Evolutionary conservation across 2,888 invertebrate species (phyloP), one percentile per base, ranked within the genome.

Genomic region (Epiblema foenella): DNA sequence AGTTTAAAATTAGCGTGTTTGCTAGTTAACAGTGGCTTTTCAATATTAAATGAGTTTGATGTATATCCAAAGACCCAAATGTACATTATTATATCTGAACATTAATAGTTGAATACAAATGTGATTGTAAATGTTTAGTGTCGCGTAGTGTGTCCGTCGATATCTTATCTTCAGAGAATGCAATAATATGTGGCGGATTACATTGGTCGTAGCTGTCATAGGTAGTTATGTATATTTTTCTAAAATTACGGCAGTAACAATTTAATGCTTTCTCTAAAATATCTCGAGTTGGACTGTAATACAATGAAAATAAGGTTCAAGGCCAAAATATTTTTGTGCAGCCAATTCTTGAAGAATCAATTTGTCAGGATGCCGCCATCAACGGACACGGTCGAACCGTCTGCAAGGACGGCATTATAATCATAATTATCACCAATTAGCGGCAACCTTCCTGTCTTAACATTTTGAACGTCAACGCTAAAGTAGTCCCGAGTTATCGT

Each of bases 171-270:
- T 17, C 12, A 11, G 51, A 17, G 37, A 63, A 37, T 63, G 37
- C 18, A 69, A 56, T 29, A 63, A 49, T 58, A 65, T 69, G 64
- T 59, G 64, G 69, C 29, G 17, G 24, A 12, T 39, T 20, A 18
- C 52, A 15, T 3, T 65, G 33, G 18, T 20, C 12, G 39, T 51
- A 2, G 39, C 39, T 52, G 24, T 64, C 4, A 37, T 69, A 65
- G 69, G 69, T 69, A 64, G 59, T 39, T 39, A 24, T 4, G 18
- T 20, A 52, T 58, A 39, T 33, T 8, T 46, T 8, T 7, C 12
- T 46, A 46, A 12, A 39, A n/a, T n/a, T 4, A 5, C 42, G 9
- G 33, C 9, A 33, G 8, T 5, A 2, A 8, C 33, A 33, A 33
- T 4, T 24, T 24, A 1, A 24, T 24, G 24, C 24, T 24, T n/a